phyloP scores from a whole-genome alignment of 2,113 vertebrate genomes.

The Accipiter cooperii region DNA sequence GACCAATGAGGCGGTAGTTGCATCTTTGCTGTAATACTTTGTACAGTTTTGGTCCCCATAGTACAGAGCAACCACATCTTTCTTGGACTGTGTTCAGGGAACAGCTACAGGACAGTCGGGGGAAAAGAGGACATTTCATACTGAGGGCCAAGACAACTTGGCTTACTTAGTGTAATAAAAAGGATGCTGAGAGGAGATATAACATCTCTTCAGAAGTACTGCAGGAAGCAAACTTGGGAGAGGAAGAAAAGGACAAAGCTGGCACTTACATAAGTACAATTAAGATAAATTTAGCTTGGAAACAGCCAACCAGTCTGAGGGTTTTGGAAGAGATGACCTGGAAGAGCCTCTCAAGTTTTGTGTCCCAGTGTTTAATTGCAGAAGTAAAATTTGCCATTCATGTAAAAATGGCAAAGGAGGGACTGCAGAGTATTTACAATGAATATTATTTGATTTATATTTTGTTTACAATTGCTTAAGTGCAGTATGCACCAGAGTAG shows the following conservation, averaged over 20 bases:
- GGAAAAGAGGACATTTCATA: neutral
- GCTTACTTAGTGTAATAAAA: neutral
- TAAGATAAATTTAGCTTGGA: conserved; percentile 25
- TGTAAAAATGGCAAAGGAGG: neutral
- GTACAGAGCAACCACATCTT: neutral
- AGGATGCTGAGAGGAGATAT: neutral
- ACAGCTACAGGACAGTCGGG: neutral
- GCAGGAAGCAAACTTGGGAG: neutral
- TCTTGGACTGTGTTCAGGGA: conserved; percentile 1
- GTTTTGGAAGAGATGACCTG: neutral
- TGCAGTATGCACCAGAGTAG: neutral
- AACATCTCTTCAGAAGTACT: conserved; percentile 9
- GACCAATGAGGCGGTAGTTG: neutral
- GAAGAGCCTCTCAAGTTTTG: neutral
- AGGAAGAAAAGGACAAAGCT: conserved; percentile 28
- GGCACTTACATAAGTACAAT: neutral
- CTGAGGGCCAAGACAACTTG: conserved; percentile 3
- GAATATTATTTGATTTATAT: neutral
- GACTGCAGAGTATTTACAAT: neutral
- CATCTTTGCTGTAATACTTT: neutral
- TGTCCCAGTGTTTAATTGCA: neutral
- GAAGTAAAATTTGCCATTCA: neutral
- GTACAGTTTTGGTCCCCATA: neutral
- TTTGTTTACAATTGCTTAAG: neutral
- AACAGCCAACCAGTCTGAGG: neutral